These are phyloP conservation scores for Adelosebastes latens DNA, from an alignment of 2,797 vertebrate genomes.

Conservation along the genomic window DNA sequence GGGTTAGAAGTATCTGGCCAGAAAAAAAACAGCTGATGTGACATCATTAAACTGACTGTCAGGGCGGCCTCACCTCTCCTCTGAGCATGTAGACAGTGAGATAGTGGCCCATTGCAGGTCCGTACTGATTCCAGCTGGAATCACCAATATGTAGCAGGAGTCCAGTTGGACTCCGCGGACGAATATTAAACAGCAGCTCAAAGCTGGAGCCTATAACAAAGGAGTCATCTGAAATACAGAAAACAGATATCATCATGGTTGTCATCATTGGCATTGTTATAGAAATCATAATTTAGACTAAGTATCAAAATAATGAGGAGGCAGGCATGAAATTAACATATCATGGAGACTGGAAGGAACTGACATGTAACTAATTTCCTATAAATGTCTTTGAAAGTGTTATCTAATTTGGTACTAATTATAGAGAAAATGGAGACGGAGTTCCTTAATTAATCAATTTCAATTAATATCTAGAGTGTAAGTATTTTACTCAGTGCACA, in stretches of 20 bases:
- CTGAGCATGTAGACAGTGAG: conserved; percentile 87
- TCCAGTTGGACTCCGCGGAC: conserved; percentile 84
- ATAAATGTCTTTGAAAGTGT: not conserved
- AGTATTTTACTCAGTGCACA: not conserved
- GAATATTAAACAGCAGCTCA: conserved; percentile 88
- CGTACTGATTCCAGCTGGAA: conserved; percentile 42
- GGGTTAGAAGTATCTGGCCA: not conserved
- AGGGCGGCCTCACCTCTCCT: conserved; percentile 85
- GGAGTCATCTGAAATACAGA: conserved; percentile 81
- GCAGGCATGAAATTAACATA: not conserved
- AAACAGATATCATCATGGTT: not conserved
- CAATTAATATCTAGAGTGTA: not conserved
- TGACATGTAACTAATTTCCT: not conserved
- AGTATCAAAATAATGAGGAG: not conserved
- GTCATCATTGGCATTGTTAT: not conserved
- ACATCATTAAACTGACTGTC: not conserved
- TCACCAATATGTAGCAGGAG: conserved; percentile 86
- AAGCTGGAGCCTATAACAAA: conserved; percentile 84
- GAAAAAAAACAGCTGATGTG: not conserved
- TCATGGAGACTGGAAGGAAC: not conserved
- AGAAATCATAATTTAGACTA: not conserved
- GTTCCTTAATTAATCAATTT: not conserved
- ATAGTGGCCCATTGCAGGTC: conserved; percentile 61
- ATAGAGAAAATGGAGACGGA: conserved; percentile 1
- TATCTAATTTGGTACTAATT: not conserved